These are phyloP conservation scores for Seira musarum DNA, from an alignment of 2,888 invertebrate species.

Conservation along the genomic window DNA sequence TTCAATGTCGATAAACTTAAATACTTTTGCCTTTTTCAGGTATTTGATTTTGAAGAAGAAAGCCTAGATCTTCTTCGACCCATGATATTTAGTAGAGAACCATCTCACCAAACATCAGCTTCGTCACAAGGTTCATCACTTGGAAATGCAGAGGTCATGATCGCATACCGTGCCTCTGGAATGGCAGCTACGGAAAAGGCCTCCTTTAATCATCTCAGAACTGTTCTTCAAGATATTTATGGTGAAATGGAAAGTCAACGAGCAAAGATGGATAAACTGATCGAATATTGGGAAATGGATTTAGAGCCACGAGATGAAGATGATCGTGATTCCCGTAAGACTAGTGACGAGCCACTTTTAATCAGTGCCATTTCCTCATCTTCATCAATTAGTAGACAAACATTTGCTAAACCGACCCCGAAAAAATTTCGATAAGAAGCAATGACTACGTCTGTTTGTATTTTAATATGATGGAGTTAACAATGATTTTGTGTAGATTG, in stretches of 20 bases:
- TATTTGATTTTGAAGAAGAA: constrained; percentile 69
- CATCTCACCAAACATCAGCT: not conserved
- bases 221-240: constrained; percentile 47
- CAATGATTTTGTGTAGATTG: no score
- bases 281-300: constrained; percentile 61
- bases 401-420: not conserved
- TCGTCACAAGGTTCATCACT: not conserved
- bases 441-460: no score
- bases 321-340: not conserved
- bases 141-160: constrained; percentile 3
- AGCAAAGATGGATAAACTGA: constrained; percentile 61
- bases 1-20: no score
- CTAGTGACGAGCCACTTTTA: not conserved
- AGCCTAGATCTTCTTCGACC: constrained; percentile 54
- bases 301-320: not conserved
- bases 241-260: constrained; percentile 61
- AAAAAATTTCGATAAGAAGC: not conserved
- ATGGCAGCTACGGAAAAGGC: constrained; percentile 31
- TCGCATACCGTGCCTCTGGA: not conserved
- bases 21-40: constrained; percentile 43
- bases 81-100: constrained; percentile 29
- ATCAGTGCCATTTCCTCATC: not conserved
- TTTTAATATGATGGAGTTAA: no score
- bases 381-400: constrained; percentile 8
- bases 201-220: constrained; percentile 43